Evolutionary conservation across 2,888 invertebrate species (phyloP), one percentile per base, ranked within the genome.

Genomic region (Sminthurides aquaticus): DNA sequence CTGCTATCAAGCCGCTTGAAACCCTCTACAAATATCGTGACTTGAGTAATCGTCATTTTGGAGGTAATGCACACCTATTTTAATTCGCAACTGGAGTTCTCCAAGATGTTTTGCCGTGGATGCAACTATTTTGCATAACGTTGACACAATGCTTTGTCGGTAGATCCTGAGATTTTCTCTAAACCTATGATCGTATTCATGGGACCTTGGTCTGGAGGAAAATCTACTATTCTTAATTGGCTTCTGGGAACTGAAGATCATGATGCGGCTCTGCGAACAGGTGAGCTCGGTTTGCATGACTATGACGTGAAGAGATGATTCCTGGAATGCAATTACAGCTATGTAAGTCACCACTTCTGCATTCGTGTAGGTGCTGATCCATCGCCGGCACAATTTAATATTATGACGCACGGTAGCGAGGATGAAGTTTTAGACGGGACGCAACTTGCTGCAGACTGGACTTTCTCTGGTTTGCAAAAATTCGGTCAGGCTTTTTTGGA

Each of bases 181-280:
- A 95, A 94, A 77, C 95, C 96, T 1, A 81, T 95, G 76, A 85
- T 95, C 61, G 82, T 96, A 3, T 91, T 95, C 77, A 91, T 95
- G 89, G 96, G 96, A 52, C 94, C 95, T 49, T 95, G 94, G 91
- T 93, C 93, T 76, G 93, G 94, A 66, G 96, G 96, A 70, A 96
- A 96, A 81, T 93, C 94, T 1, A 89, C 92, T 61, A 91, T 94
- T 74, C 87, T 95, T 70, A 96, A 96, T 80, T 95, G 96, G 80
- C 82, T 96, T 71, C 84, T 92, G 49, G 89, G 91, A 68, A 87
- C 90, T 71, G 92, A 94, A 79, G 90, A 90, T 77, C 88, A 87
- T 28, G 84, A 87, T 74, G 86, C 87, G 78, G 87, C 92, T 66
- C 81, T 94, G 71, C 85, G 91, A 81, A 91, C 93, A 79, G 94